These are phyloP conservation scores for Acholoe squamosa DNA, from an alignment of 2,888 invertebrate species.

Conservation along the genomic window DNA sequence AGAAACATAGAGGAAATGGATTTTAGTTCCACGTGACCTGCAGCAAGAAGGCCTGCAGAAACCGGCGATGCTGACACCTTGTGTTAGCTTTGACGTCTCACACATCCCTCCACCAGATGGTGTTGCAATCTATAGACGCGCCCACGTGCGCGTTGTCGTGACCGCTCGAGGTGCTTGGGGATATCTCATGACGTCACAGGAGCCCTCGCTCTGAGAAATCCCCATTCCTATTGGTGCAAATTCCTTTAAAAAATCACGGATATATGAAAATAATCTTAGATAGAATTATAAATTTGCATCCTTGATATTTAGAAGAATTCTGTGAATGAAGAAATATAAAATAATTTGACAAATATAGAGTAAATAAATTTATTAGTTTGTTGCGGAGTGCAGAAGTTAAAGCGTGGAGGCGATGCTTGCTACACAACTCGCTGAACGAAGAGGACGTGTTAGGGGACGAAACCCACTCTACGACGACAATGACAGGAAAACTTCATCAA, in stretches of 20 bases:
- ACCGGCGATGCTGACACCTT: too few relatives aligned
- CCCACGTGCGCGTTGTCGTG: not conserved
- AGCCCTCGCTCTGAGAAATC: not conserved
- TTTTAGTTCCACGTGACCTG: too few relatives aligned
- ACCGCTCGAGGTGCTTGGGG: not conserved
- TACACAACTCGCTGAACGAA: not conserved
- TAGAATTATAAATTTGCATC: too few relatives aligned
- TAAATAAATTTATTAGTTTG: not conserved
- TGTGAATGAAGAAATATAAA: too few relatives aligned
- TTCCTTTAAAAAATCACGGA: not conserved
- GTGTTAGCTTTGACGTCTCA: too few relatives aligned
- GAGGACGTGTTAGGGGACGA: not conserved
- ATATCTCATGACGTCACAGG: not conserved
- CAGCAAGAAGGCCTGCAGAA: too few relatives aligned
- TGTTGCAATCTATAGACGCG: not conserved
- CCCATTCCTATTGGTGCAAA: not conserved
- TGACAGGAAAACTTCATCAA: not conserved
- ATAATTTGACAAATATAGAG: not conserved
- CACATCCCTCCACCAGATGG: too few relatives aligned
- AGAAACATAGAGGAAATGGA: too few relatives aligned
- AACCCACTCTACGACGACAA: not conserved
- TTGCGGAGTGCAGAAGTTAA: not conserved
- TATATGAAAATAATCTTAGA: too few relatives aligned
- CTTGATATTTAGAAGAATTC: too few relatives aligned
- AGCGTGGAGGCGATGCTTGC: constrained; percentile 32